Conservation (phyloP, 92 coral and sea anemone genomes). For the Epizoanthus ramosus region DNA sequence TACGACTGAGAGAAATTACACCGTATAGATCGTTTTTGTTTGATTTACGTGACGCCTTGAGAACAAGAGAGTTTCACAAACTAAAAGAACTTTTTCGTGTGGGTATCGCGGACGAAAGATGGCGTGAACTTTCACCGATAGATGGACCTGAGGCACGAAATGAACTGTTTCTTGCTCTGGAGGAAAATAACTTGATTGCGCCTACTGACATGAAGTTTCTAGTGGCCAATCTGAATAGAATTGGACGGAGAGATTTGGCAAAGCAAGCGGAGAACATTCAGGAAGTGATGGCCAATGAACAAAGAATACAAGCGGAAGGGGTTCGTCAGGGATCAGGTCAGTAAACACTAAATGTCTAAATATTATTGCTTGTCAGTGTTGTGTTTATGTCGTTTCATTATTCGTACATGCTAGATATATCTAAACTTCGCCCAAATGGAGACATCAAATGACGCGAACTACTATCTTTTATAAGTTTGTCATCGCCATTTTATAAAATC, state of each 20-base stretch:
- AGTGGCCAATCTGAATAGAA: constrained; percentile 9
- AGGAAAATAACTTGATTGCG: constrained; percentile 10
- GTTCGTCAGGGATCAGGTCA: not conserved
- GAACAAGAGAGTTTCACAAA: not conserved
- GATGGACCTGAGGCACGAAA: constrained; percentile 8
- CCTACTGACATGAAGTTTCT: not conserved
- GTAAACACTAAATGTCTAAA: too few species aligned
- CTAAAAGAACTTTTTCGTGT: constrained; percentile 18
- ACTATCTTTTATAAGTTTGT: too few species aligned
- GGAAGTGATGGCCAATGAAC: not conserved
- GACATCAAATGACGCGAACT: too few species aligned
- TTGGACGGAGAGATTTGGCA: constrained; percentile 8
- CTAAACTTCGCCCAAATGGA: too few species aligned
- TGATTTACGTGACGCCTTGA: constrained; percentile 17
- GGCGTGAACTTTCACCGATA: not conserved
- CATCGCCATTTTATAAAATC: too few species aligned
- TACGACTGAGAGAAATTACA: not conserved
- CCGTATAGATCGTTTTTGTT: not conserved
- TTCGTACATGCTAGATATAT: too few species aligned
- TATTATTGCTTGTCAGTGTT: too few species aligned
- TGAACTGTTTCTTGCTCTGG: not conserved
- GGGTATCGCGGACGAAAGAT: not conserved
- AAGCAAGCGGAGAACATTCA: not conserved
- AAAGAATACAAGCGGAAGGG: too few species aligned
- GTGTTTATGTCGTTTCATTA: too few species aligned